Evolutionary conservation across 2,797 vertebrate genomes (phyloP).

Genomic region (Holocentrus rufus): DNA sequence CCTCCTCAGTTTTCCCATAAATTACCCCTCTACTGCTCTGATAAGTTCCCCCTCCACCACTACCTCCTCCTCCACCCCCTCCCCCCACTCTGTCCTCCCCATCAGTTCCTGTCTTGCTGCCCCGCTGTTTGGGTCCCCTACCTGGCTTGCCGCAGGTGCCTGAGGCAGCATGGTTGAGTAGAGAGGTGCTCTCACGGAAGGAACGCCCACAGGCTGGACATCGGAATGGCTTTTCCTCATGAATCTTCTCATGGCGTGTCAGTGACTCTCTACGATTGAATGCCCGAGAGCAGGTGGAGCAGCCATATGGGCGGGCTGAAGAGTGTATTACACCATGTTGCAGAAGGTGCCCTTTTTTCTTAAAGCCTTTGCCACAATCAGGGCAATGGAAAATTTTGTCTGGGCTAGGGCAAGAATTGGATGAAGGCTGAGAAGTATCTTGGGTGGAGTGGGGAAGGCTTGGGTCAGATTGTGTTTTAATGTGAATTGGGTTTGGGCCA

Average conservation of each 20-base stretch:
- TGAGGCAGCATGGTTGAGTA: slow-evolving; percentile 88
- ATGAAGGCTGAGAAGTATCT: slow-evolving; percentile 74
- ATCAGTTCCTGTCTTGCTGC: slow-evolving; percentile 81
- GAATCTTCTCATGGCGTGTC: slow-evolving; percentile 94
- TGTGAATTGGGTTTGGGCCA: slow-evolving; percentile 82
- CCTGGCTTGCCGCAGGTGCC: slow-evolving; percentile 88
- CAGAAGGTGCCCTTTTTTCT: slow-evolving; percentile 94
- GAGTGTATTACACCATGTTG: slow-evolving; percentile 95
- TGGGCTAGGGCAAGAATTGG: slow-evolving; percentile 83
- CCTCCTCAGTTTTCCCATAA: slow-evolving; percentile 84
- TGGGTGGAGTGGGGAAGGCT: slow-evolving; percentile 85
- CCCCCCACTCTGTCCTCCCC: slow-evolving; percentile 82
- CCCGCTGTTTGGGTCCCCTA: slow-evolving; percentile 83
- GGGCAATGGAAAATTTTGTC: slow-evolving; percentile 91
- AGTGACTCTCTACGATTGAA: slow-evolving; percentile 97
- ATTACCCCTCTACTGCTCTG: slow-evolving; percentile 81
- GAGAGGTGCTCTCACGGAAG: slow-evolving; percentile 87
- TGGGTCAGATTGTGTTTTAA: slow-evolving; percentile 82
- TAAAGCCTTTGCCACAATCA: slow-evolving; percentile 93
- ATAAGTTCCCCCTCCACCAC: slow-evolving; percentile 82
- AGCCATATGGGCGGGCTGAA: slow-evolving; percentile 90
- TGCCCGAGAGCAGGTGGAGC: slow-evolving; percentile 90
- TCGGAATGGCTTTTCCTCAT: slow-evolving; percentile 91
- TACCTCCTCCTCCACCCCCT: slow-evolving; percentile 79
- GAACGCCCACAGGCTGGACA: slow-evolving; percentile 91